Conservation (phyloP, 2,113 vertebrate genomes). For the Rhizomys pruinosus region DNA sequence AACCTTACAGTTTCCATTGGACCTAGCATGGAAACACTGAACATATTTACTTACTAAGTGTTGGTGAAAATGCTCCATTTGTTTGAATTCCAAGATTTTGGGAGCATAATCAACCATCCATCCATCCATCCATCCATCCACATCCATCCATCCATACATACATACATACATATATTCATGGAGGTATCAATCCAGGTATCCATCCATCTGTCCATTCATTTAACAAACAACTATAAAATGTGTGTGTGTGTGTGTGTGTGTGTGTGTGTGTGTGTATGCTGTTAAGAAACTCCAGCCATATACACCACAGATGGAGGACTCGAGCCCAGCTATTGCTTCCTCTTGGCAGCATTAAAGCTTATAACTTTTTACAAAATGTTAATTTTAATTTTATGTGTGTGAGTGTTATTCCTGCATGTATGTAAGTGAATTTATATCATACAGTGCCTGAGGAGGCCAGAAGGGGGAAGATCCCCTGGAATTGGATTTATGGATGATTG, state of each 20-base stretch:
- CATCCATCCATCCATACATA: neutral
- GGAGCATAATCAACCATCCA: neutral
- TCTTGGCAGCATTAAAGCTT: neutral
- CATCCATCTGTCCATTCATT: too few species aligned
- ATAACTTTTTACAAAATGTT: too few species aligned
- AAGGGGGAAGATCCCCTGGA: too few species aligned
- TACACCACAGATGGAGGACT: neutral
- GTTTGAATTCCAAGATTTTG: constrained; percentile 27
- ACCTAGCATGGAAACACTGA: neutral
- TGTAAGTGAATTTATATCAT: too few species aligned
- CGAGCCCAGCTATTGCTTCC: neutral
- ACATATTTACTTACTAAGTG: neutral
- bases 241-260: too few species aligned
- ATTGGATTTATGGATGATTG: too few species aligned
- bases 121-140: neutral
- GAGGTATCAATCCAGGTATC: neutral
- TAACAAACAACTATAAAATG: neutral
- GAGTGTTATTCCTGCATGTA: too few species aligned
- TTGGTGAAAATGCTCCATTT: neutral
- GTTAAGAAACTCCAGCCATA: neutral
- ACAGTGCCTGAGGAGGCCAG: too few species aligned
- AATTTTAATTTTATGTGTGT: too few species aligned
- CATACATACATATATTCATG: neutral
- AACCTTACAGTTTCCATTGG: neutral
- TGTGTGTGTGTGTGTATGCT: too few species aligned